These are phyloP conservation scores for Hipposideros armiger DNA, from an alignment of 2,113 vertebrate species.

Conservation along the genomic window DNA sequence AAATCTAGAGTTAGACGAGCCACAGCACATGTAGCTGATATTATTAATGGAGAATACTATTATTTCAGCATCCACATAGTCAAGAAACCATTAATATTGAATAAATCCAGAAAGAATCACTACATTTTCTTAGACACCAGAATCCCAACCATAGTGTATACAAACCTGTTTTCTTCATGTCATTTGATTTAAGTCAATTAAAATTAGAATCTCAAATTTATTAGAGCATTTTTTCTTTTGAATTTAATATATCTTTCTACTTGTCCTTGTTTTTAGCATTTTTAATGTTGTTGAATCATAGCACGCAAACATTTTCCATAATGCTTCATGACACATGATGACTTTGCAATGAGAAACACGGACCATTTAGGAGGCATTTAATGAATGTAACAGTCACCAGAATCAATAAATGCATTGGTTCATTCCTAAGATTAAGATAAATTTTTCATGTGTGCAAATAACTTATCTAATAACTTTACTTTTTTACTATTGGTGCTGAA, in stretches of 20 bases:
- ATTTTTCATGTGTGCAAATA: conserved; percentile 75
- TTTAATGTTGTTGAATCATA: conserved; percentile 83
- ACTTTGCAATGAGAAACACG: conserved; percentile 83
- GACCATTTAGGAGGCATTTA: conserved; percentile 78
- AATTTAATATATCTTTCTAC: conserved; percentile 67
- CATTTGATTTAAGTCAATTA: conserved; percentile 59
- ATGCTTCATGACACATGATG: conserved; percentile 83
- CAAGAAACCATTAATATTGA: not conserved
- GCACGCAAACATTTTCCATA: conserved; percentile 83
- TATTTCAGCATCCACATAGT: conserved; percentile 10
- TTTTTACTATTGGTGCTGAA: conserved; percentile 72
- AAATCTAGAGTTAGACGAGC: not conserved
- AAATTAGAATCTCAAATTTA: conserved; percentile 61
- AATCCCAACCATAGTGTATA: not conserved
- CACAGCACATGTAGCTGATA: not conserved
- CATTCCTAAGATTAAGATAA: conserved; percentile 75
- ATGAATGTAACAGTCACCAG: conserved; percentile 79
- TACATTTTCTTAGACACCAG: not conserved
- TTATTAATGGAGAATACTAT: not conserved
- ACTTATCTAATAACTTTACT: conserved; percentile 71
- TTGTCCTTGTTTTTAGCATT: conserved; percentile 76
- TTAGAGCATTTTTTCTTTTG: conserved; percentile 68
- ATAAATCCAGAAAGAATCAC: not conserved
- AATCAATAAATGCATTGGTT: conserved; percentile 83
- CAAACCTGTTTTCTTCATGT: conserved; percentile 45